These are phyloP conservation scores for Drosophila bunnanda DNA, from an alignment of 2,888 invertebrate genomes.

Conservation along the genomic window DNA sequence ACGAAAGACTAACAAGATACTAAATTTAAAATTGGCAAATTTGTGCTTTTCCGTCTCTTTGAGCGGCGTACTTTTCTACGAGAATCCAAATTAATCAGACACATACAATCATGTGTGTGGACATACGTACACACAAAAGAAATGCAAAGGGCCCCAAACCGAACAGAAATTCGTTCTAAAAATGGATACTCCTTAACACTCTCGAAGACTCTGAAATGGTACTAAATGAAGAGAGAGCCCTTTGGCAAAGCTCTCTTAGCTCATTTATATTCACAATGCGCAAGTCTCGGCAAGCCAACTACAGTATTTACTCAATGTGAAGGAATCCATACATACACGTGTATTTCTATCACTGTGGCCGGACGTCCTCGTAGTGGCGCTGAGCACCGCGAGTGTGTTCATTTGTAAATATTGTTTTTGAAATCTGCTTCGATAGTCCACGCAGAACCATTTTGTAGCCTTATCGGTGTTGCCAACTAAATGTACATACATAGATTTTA, in stretches of 20 bases:
- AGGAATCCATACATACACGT: no score
- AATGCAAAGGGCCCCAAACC: conserved; percentile 24
- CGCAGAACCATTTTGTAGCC: no score
- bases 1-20: conserved; percentile 60
- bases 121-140: background rate
- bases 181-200: conserved; percentile 49
- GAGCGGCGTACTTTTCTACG: conserved; percentile 11
- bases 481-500: no score
- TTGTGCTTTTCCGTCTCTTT: conserved; percentile 27
- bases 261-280: conserved; percentile 63
- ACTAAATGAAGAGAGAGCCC: conserved; percentile 21
- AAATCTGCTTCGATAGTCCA: no score
- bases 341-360: no score
- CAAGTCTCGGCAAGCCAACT: conserved; percentile 48
- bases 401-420: no score
- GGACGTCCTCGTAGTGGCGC: no score
- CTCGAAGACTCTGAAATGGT: conserved; percentile 17
- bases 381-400: no score
- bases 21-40: conserved; percentile 63
- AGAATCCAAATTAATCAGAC: conserved; percentile 24
- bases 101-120: conserved; percentile 21
- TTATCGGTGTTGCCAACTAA: no score
- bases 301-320: conserved; percentile 27
- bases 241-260: conserved; percentile 9
- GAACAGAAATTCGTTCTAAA: conserved; percentile 56